A percentile compares a stretch with the other conserved stretches of the same genome.
These are phyloP conservation scores for Tenualosa thibaudeaui DNA, from an alignment of 2,797 vertebrate genomes.

Conservation along the genomic window DNA sequence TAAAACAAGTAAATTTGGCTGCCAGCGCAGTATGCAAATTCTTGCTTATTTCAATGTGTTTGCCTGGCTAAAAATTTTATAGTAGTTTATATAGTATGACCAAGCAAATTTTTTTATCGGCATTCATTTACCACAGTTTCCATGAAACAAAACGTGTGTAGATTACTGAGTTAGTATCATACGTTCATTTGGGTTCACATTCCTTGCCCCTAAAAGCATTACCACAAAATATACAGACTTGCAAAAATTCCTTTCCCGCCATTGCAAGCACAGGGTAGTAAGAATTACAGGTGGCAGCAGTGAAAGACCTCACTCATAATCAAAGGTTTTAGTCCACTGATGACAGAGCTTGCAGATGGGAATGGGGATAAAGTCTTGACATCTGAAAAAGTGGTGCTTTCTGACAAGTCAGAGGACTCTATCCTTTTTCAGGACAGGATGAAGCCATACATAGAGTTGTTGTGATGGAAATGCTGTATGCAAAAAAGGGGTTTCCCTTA, in stretches of 20 bases:
- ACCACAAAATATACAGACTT: neutral
- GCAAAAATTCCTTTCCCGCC: conserved; percentile 14
- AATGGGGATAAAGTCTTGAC: neutral
- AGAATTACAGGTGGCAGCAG: conserved; percentile 23
- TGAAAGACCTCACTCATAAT: conserved; percentile 20
- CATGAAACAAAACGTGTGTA: no score
- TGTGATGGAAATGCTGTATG: neutral
- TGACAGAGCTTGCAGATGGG: conserved; percentile 21
- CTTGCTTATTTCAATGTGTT: no score
- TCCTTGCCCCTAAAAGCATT: no score
- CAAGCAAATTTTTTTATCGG: no score
- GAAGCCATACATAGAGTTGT: neutral
- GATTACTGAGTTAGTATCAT: no score
- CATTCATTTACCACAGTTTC: no score
- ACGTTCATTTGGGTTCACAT: no score
- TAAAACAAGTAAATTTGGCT: no score
- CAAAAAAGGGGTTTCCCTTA: neutral
- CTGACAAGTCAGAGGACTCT: neutral
- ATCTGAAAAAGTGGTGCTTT: neutral
- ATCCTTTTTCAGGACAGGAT: neutral
- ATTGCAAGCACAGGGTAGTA: conserved; percentile 1
- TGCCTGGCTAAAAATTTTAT: no score
- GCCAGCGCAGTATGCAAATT: no score
- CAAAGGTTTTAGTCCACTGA: conserved; percentile 25
- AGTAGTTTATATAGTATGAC: no score